Conservation (phyloP, 2,113 vertebrate genomes). For the Myiopsitta monachus region DNA sequence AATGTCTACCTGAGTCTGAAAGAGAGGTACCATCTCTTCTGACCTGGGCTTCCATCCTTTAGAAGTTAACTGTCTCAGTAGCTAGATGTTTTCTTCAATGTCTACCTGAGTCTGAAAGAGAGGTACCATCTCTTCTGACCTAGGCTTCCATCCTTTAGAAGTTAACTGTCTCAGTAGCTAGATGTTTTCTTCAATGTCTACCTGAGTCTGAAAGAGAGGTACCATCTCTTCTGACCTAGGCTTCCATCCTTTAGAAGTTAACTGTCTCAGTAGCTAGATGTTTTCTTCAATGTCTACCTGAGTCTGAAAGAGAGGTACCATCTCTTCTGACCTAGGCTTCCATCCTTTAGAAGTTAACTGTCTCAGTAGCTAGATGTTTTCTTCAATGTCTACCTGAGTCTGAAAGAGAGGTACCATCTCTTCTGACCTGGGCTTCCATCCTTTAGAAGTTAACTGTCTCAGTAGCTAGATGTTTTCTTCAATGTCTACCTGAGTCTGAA, state of each 20-base stretch:
- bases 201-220: background rate
- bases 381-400: background rate
- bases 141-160: background rate
- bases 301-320: background rate
- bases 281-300: background rate
- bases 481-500: background rate
- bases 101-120: background rate
- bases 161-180: no score
- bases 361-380: background rate
- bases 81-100: background rate
- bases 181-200: background rate
- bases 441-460: background rate
- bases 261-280: no score
- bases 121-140: fast-evolving
- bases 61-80: no score
- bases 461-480: background rate
- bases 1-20: background rate
- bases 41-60: background rate
- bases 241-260: background rate
- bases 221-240: fast-evolving
- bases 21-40: fast-evolving
- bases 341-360: background rate
- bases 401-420: background rate
- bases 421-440: fast-evolving
- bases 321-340: background rate